These are phyloP conservation scores for Sarcophaga carnaria DNA, from an alignment of 2,888 invertebrate genomes.

Conservation along the genomic window DNA sequence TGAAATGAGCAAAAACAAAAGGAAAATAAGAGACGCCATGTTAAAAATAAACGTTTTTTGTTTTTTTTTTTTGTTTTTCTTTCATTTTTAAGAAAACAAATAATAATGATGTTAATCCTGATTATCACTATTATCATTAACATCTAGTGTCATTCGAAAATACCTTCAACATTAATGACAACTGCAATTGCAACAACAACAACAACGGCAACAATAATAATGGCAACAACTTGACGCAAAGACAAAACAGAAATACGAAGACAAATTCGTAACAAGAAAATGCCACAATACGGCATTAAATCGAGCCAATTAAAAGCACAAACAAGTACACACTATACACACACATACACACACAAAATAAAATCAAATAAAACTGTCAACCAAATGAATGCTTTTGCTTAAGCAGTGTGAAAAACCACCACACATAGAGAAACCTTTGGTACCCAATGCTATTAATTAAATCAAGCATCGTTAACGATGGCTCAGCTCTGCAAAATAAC, in stretches of 20 bases:
- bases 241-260: constrained; percentile 18
- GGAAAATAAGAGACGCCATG: too few relatives aligned
- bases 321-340: neutral
- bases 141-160: constrained; percentile 30
- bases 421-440: neutral
- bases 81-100: too few relatives aligned
- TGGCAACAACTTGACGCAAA: neutral
- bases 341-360: too few relatives aligned
- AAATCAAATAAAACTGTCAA: neutral
- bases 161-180: constrained; percentile 19
- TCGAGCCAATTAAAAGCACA: constrained; percentile 45
- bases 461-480: neutral
- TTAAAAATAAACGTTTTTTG: too few relatives aligned
- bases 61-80: too few relatives aligned
- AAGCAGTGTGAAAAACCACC: neutral
- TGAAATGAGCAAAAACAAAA: too few relatives aligned
- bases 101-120: constrained; percentile 8
- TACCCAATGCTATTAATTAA: neutral
- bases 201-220: neutral
- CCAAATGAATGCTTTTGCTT: neutral
- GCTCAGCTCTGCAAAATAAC: neutral
- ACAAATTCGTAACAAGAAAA: constrained; percentile 41
- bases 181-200: constrained; percentile 14
- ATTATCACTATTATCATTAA: constrained; percentile 13
- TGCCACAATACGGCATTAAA: constrained; percentile 16